These are phyloP conservation scores for Eustalomyia histrio DNA, from an alignment of 2,888 invertebrate species.

Conservation along the genomic window DNA sequence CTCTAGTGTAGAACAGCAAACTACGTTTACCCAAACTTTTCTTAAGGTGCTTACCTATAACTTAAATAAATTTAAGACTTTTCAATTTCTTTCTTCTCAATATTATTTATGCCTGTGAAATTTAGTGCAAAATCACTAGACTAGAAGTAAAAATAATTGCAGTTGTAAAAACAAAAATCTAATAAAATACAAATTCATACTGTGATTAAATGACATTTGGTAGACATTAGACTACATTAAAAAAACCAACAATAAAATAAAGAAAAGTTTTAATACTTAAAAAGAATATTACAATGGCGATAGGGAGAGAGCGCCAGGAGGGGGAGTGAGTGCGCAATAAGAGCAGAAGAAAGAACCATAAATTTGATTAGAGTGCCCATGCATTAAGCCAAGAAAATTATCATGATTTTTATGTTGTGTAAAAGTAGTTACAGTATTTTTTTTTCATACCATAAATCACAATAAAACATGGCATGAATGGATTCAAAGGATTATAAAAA, in stretches of 20 bases:
- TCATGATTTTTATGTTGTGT: constrained; percentile 33
- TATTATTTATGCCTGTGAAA: background rate
- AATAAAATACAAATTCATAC: constrained; percentile 34
- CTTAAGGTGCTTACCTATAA: background rate
- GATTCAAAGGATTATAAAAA: background rate
- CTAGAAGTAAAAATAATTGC: constrained; percentile 39
- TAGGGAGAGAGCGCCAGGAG: background rate
- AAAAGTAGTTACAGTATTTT: background rate
- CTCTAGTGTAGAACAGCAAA: no score
- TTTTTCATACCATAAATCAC: constrained; percentile 21
- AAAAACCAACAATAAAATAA: constrained; percentile 20
- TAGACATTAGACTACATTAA: constrained; percentile 31
- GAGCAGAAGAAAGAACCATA: constrained; percentile 3
- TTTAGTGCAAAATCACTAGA: constrained; percentile 20
- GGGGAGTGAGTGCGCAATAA: background rate
- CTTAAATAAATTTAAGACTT: no score
- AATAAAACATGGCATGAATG: constrained; percentile 11
- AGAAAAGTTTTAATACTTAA: constrained; percentile 14
- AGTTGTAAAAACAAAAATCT: background rate
- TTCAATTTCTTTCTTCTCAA: no score
- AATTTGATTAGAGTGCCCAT: background rate
- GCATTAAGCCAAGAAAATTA: constrained; percentile 10
- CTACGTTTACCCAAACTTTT: no score
- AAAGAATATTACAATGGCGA: constrained; percentile 5
- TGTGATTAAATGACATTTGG: constrained; percentile 32